phyloP scores from a whole-genome alignment of 2,113 vertebrate genomes.

The Cryptomyrus ogoouensis region DNA sequence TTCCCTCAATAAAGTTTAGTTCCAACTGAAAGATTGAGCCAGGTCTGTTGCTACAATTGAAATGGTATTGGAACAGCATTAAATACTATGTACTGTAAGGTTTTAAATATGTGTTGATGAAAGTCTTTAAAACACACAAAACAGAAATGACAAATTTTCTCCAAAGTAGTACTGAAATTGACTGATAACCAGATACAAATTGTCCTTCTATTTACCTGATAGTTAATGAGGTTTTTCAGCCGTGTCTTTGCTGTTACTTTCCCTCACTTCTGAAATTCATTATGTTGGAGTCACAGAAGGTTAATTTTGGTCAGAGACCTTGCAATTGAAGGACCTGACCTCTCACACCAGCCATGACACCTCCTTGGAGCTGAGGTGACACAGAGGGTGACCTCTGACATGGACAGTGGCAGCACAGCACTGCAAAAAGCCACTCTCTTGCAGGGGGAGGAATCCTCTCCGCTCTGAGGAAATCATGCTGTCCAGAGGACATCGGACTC shows the following conservation, averaged over 20 bases:
- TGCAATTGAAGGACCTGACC: slow-evolving; percentile 84
- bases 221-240: background rate
- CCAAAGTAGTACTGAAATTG: background rate
- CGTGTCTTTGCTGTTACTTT: slow-evolving; percentile 54
- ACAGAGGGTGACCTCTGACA: slow-evolving; percentile 80
- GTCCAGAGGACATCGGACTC: background rate
- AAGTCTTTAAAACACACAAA: slow-evolving; percentile 35
- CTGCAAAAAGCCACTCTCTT: slow-evolving; percentile 43
- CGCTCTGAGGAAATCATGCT: background rate
- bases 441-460: background rate
- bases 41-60: background rate
- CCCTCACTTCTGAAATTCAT: slow-evolving; percentile 83
- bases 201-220: background rate
- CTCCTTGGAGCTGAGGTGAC: slow-evolving; percentile 71
- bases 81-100: background rate
- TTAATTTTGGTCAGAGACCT: slow-evolving; percentile 89
- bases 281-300: slow-evolving; percentile 79
- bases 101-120: slow-evolving; percentile 28
- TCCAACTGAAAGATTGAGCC: background rate
- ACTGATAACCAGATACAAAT: background rate
- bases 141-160: background rate
- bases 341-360: slow-evolving; percentile 62
- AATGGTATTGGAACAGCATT: background rate
- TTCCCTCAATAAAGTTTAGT: background rate
- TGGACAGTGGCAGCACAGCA: slow-evolving; percentile 71